Percentiles rank a stretch among this genome's conserved stretches.
phyloP scores from a whole-genome alignment of 2,888 invertebrate species.

The Drosophila eohydei region DNA sequence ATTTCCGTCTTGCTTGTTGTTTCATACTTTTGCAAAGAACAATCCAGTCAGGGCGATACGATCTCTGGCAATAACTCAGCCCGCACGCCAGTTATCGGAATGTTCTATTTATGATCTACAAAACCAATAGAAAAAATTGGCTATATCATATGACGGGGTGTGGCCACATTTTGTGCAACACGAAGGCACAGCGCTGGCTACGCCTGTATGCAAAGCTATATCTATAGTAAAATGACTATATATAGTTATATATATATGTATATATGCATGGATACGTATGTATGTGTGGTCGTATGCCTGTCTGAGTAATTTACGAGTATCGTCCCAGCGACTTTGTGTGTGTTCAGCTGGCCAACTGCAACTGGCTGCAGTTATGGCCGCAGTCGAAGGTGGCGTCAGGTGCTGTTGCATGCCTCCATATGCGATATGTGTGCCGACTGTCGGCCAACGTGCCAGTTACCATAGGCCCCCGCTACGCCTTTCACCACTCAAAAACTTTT shows the following conservation, averaged over 20 bases:
- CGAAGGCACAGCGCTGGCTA: constrained; percentile 35
- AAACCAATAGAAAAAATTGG: constrained; percentile 23
- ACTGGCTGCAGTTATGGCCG: constrained; percentile 30
- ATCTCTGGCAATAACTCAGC: constrained; percentile 21
- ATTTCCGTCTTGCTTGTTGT: background rate
- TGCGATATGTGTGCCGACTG: constrained; percentile 57
- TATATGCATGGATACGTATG: constrained; percentile 6
- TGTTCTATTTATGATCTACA: constrained; percentile 39
- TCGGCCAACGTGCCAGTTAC: constrained; percentile 54
- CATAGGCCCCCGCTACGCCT: constrained; percentile 1
- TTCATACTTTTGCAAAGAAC: background rate
- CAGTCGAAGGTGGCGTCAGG: constrained; percentile 37
- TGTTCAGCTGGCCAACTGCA: constrained; percentile 32
- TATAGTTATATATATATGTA: constrained; percentile 12
- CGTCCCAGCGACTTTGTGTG: constrained; percentile 37
- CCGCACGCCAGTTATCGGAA: constrained; percentile 21
- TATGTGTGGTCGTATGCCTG: constrained; percentile 18
- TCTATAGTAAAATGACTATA: constrained; percentile 32
- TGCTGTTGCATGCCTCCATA: constrained; percentile 49
- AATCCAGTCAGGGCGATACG: constrained; percentile 5
- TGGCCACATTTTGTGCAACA: constrained; percentile 35
- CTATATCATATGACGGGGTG: constrained; percentile 40
- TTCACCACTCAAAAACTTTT: constrained; percentile 21
- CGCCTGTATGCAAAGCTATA: constrained; percentile 16
- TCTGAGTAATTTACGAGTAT: constrained; percentile 59